These are phyloP conservation scores for Lophotis ruficrista DNA, from an alignment of 2,113 vertebrate genomes.

Conservation along the genomic window DNA sequence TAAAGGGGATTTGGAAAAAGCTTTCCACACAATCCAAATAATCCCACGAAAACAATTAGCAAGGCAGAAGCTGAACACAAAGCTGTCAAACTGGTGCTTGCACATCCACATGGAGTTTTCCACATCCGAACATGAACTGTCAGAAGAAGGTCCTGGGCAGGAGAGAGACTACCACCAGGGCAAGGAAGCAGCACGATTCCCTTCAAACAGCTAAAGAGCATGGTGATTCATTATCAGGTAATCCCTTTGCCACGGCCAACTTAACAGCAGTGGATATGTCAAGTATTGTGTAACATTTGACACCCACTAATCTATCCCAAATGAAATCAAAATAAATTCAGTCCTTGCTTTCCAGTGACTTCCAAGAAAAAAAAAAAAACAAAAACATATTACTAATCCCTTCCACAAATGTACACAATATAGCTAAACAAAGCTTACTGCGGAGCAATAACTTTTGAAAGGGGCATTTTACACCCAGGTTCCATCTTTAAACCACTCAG, in stretches of 20 bases:
- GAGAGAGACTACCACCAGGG: background rate
- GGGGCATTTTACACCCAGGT: background rate
- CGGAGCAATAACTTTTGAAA: background rate
- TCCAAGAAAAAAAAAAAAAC: background rate
- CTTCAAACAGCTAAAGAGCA: conserved; percentile 25
- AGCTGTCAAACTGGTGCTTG: conserved; percentile 56
- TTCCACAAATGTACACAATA: background rate
- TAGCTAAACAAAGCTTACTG: background rate
- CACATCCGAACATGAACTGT: background rate
- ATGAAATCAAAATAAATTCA: conserved; percentile 26
- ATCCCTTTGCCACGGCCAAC: conserved; percentile 50
- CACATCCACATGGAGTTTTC: conserved; percentile 55
- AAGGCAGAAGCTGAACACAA: conserved; percentile 75
- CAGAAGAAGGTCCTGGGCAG: conserved; percentile 25
- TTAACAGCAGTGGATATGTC: conserved; percentile 36
- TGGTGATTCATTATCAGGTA: conserved; percentile 39
- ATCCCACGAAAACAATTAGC: conserved; percentile 81
- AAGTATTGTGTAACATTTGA: conserved; percentile 38
- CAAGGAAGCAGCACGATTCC: background rate
- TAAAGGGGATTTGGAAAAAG: conserved; percentile 82
- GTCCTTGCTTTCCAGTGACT: conserved; percentile 5
- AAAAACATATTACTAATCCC: conserved; percentile 18
- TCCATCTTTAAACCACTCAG: background rate
- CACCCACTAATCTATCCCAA: conserved; percentile 13
- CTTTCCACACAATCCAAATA: conserved; percentile 81